Conservation (phyloP, 2,113 vertebrate genomes). For the Climacteris rufus region DNA sequence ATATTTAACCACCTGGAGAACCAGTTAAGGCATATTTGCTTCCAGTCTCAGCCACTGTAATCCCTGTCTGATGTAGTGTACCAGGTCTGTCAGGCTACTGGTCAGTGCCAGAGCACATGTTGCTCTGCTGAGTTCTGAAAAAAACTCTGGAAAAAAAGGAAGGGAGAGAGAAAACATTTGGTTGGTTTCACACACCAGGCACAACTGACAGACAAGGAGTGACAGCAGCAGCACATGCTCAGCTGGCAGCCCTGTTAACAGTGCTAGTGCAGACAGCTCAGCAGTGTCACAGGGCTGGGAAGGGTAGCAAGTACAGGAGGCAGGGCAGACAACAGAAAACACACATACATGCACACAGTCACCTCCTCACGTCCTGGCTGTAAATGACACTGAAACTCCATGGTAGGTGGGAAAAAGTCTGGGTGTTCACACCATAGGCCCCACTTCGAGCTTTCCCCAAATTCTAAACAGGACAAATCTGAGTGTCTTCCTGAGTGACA, state of each 20-base stretch:
- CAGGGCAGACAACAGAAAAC: not conserved
- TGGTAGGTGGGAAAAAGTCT: not conserved
- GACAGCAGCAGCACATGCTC: not conserved
- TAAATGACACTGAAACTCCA: accelerated
- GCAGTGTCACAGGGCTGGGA: not conserved
- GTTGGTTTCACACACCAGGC: not conserved
- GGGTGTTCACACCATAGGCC: not conserved
- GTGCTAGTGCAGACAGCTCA: not conserved
- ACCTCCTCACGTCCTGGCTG: not conserved
- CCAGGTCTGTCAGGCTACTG: constrained; percentile 82
- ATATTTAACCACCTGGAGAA: constrained; percentile 22
- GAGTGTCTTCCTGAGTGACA: not conserved
- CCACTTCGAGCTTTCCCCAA: accelerated
- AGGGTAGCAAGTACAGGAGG: not conserved
- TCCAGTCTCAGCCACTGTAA: constrained; percentile 86
- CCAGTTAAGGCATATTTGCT: constrained; percentile 70
- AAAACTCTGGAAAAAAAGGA: constrained; percentile 75
- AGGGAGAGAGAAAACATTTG: not conserved
- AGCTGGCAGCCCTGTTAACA: not conserved
- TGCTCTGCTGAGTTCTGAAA: constrained; percentile 78
- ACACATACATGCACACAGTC: not conserved
- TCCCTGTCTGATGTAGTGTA: constrained; percentile 83
- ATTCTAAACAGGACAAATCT: not conserved
- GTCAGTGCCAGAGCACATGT: constrained; percentile 77
- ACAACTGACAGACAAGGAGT: accelerated